Percentiles rank a stretch among this genome's conserved stretches.
Evolutionary conservation across 2,888 invertebrate species (phyloP).

Genomic region (Acronicta aceris): DNA sequence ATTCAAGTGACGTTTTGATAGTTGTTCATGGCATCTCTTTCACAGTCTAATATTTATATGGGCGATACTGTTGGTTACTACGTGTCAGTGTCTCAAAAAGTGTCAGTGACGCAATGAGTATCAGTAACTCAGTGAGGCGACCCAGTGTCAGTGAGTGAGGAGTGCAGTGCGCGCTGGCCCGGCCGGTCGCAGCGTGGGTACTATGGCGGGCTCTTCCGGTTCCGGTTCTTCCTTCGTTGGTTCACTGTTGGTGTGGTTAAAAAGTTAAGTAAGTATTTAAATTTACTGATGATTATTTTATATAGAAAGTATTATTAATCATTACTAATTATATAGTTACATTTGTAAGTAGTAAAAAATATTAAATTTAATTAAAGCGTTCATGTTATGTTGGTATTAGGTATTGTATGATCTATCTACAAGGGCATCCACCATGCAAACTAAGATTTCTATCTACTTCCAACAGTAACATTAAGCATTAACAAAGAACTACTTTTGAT

Average conservation of each 20-base stretch:
- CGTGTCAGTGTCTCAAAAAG: constrained; percentile 1
- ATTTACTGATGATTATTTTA: neutral
- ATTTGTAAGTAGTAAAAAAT: neutral
- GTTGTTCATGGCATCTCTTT: too few species aligned
- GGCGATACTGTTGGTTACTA: neutral
- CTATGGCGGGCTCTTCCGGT: constrained; percentile 78
- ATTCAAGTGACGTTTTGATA: too few species aligned
- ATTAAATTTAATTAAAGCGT: neutral
- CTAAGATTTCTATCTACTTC: constrained; percentile 14
- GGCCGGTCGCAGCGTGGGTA: constrained; percentile 78
- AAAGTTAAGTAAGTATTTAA: constrained; percentile 8
- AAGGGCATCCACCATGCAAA: constrained; percentile 29
- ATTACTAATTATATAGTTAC: neutral
- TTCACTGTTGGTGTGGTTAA: constrained; percentile 64
- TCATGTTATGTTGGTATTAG: neutral
- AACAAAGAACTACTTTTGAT: neutral
- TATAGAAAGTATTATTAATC: neutral
- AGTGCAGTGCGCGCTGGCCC: constrained; percentile 74
- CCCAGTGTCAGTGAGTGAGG: constrained; percentile 66
- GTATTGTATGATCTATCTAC: constrained; percentile 4
- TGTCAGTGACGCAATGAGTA: constrained; percentile 10
- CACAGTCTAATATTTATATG: too few species aligned
- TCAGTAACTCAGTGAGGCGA: constrained; percentile 6
- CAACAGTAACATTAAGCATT: constrained; percentile 27
- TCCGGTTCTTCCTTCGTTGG: constrained; percentile 70